These are phyloP conservation scores for Drosophila helvetica DNA, from an alignment of 2,888 invertebrate species.

Conservation along the genomic window DNA sequence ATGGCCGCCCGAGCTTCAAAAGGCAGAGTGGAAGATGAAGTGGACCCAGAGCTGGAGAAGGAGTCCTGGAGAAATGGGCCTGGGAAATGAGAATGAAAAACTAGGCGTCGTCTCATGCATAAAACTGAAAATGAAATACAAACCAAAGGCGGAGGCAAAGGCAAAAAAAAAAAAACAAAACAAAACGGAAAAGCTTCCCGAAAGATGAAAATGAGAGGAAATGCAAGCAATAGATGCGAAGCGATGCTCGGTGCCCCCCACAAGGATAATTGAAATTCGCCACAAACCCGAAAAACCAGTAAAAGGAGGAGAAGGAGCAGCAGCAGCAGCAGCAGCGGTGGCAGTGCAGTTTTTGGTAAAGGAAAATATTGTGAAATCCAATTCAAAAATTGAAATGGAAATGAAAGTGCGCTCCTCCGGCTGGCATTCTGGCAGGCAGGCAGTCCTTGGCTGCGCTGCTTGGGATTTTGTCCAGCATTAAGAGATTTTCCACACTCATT, in stretches of 20 bases:
- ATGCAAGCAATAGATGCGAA: slow-evolving; percentile 16
- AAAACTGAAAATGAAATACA: slow-evolving; percentile 74
- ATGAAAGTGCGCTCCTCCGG: slow-evolving; percentile 11
- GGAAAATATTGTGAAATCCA: background rate
- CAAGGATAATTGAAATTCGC: slow-evolving; percentile 74
- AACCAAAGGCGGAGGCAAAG: slow-evolving; percentile 38
- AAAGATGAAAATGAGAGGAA: slow-evolving; percentile 46
- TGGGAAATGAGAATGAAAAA: slow-evolving; percentile 51
- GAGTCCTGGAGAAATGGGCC: slow-evolving; percentile 35
- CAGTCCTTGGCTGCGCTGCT: background rate
- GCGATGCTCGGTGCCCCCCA: slow-evolving; percentile 20
- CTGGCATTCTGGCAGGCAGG: no score
- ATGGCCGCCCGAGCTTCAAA: slow-evolving; percentile 49
- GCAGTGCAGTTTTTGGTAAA: slow-evolving; percentile 5
- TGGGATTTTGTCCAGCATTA: slow-evolving; percentile 22
- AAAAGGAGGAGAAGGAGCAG: background rate
- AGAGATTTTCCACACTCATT: slow-evolving; percentile 17
- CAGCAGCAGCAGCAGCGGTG: background rate
- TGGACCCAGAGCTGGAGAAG: slow-evolving; percentile 23
- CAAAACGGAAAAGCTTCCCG: slow-evolving; percentile 8
- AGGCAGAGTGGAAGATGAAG: slow-evolving; percentile 35
- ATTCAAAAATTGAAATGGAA: slow-evolving; percentile 12
- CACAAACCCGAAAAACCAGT: slow-evolving; percentile 38
- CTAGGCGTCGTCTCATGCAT: slow-evolving; percentile 70
- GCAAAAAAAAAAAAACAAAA: slow-evolving; percentile 16